phyloP scores from a whole-genome alignment of 2,888 invertebrate genomes.

The Eilema griseolum region DNA sequence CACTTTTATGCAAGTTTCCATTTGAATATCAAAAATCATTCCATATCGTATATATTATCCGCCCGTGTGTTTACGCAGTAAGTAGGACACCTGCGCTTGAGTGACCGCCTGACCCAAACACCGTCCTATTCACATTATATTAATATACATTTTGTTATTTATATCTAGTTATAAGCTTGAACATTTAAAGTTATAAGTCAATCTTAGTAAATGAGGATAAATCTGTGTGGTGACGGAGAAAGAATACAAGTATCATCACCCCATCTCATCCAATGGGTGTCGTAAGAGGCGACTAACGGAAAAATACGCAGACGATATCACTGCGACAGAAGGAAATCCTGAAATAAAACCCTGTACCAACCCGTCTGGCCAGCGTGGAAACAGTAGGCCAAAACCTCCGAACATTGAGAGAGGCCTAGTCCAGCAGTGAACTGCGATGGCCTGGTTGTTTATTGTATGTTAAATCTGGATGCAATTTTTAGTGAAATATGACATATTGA shows the following conservation, averaged over 20 bases:
- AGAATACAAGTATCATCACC: no score
- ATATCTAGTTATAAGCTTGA: constrained; percentile 38
- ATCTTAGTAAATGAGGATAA: constrained; percentile 24
- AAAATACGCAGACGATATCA: no score
- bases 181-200: constrained; percentile 23
- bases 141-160: constrained; percentile 40
- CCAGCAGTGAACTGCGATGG: no score
- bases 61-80: constrained; percentile 43
- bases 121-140: constrained; percentile 32
- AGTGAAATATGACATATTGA: not conserved
- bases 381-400: no score
- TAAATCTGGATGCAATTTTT: constrained; percentile 29
- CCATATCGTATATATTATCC: not conserved
- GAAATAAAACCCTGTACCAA: no score
- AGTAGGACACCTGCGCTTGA: constrained; percentile 60
- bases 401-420: no score
- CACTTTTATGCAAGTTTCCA: not conserved
- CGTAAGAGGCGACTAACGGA: no score
- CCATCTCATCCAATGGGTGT: no score
- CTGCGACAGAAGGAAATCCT: no score
- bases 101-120: constrained; percentile 54
- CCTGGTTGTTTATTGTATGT: no score
- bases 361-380: no score
- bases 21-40: not conserved
- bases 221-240: no score